These are phyloP conservation scores for Zophobas morio DNA, from an alignment of 1,140 invertebrate genomes.

Conservation along the genomic window DNA sequence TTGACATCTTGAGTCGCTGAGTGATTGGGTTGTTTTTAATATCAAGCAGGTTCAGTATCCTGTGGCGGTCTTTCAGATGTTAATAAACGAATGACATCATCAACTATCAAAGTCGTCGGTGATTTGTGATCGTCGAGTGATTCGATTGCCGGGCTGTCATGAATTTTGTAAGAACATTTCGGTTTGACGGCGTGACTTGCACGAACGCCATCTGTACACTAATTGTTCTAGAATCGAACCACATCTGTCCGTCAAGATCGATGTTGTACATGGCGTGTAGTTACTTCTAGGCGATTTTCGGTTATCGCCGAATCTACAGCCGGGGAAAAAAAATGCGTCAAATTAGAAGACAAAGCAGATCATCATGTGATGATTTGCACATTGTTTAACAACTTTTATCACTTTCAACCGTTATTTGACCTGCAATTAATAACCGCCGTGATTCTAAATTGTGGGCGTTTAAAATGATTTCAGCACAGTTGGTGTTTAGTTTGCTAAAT, in stretches of 20 bases:
- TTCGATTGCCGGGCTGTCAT: conserved; percentile 32
- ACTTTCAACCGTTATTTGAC: conserved; percentile 24
- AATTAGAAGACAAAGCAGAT: not conserved
- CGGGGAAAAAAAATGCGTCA: not conserved
- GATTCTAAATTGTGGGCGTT: conserved; percentile 35
- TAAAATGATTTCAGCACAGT: conserved; percentile 27
- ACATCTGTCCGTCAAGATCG: conserved; percentile 31
- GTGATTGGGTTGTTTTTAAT: conserved; percentile 30
- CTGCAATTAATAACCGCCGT: conserved; percentile 32
- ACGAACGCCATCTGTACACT: conserved; percentile 32
- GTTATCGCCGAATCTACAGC: not conserved
- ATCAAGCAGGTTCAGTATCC: conserved; percentile 28
- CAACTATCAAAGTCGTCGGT: conserved; percentile 37
- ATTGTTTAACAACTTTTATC: conserved; percentile 10
- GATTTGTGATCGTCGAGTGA: conserved; percentile 46
- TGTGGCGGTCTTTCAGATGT: conserved; percentile 42
- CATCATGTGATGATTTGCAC: not conserved
- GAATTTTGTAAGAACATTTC: conserved; percentile 24
- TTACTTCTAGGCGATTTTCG: not conserved
- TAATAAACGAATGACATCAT: conserved; percentile 48
- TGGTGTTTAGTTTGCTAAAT: conserved; percentile 28
- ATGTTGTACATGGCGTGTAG: not conserved
- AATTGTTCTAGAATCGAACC: conserved; percentile 27
- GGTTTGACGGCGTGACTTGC: conserved; percentile 28
- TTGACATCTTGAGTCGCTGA: conserved; percentile 37